Conservation (phyloP, 2,888 invertebrate genomes). For the Trissonchulus latispiculum region DNA sequence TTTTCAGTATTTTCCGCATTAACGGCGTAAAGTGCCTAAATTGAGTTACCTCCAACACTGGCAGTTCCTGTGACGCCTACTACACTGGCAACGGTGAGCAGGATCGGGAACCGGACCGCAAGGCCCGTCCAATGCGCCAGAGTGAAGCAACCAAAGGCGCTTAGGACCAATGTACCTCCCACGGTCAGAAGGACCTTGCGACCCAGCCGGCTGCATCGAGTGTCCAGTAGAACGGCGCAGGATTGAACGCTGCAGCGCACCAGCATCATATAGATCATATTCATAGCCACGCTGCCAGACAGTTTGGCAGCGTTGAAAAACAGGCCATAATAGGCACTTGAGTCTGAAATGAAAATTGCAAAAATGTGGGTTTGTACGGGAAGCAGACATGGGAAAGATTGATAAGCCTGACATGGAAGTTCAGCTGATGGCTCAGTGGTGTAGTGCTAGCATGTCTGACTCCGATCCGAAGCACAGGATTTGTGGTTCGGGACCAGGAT, state of each 20-base stretch:
- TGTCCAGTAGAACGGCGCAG: not conserved
- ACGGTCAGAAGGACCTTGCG: not conserved
- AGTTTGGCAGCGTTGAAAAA: not conserved
- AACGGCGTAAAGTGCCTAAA: too few species aligned
- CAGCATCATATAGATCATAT: not conserved
- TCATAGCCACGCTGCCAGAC: not conserved
- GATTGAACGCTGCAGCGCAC: not conserved
- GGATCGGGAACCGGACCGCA: not conserved
- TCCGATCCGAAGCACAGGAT: too few species aligned
- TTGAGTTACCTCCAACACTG: not conserved
- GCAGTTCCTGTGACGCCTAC: not conserved
- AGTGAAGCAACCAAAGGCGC: not conserved
- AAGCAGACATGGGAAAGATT: too few species aligned
- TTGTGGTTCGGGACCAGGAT: too few species aligned
- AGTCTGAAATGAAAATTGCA: too few species aligned
- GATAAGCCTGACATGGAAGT: too few species aligned
- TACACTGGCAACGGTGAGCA: not conserved
- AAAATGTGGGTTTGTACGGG: too few species aligned
- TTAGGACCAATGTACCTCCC: not conserved
- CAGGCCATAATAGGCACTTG: not conserved
- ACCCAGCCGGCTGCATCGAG: not conserved
- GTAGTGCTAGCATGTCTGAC: too few species aligned
- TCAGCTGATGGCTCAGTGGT: too few species aligned
- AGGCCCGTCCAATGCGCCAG: not conserved
- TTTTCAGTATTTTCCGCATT: too few species aligned